Evolutionary conservation across 92 coral and sea anemone genomes (phyloP).

Genomic region (Epizoanthus fatuus): DNA sequence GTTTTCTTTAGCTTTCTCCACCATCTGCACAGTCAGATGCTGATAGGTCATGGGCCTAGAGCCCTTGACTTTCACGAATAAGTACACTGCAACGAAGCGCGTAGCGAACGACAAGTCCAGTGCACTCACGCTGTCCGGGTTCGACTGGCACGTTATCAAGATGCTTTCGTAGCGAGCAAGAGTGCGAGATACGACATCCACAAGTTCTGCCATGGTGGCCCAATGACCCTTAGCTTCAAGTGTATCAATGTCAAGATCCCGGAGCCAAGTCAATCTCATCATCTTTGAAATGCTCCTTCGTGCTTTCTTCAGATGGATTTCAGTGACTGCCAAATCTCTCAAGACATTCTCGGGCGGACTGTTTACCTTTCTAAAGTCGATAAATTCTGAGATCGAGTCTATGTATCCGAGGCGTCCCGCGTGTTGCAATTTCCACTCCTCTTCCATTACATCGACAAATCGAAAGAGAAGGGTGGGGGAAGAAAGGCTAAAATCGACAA

Average conservation of each 20-base stretch:
- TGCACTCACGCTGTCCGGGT: slow-evolving; percentile 1
- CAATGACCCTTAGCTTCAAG: slow-evolving; percentile 58
- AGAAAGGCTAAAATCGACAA: slow-evolving; percentile 46
- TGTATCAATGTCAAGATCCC: slow-evolving; percentile 54
- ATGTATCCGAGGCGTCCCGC: slow-evolving; percentile 51
- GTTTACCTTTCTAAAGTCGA: slow-evolving; percentile 50
- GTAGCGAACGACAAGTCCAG: slow-evolving; percentile 53
- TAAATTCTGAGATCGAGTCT: slow-evolving; percentile 51
- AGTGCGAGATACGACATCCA: slow-evolving; percentile 36
- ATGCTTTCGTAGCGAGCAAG: slow-evolving; percentile 36
- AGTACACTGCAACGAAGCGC: slow-evolving; percentile 34
- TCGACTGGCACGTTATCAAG: slow-evolving; percentile 24
- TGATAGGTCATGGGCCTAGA: slow-evolving; percentile 29
- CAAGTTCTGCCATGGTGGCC: slow-evolving; percentile 62
- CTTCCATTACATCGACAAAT: slow-evolving; percentile 45
- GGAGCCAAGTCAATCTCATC: slow-evolving; percentile 52
- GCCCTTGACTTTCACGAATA: slow-evolving; percentile 49
- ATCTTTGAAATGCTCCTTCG: slow-evolving; percentile 52
- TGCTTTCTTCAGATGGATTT: slow-evolving; percentile 50
- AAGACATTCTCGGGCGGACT: slow-evolving; percentile 20
- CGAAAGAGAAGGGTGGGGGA: slow-evolving; percentile 44
- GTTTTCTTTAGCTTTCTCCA: slow-evolving; percentile 31
- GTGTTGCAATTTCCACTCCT: slow-evolving; percentile 36
- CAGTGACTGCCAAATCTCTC: slow-evolving; percentile 24
- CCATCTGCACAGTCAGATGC: slow-evolving; percentile 37